Evolutionary conservation across 2,797 vertebrate genomes (phyloP), one percentile per base, ranked within the genome.

Genomic region (Microcaecilia unicolor): DNA sequence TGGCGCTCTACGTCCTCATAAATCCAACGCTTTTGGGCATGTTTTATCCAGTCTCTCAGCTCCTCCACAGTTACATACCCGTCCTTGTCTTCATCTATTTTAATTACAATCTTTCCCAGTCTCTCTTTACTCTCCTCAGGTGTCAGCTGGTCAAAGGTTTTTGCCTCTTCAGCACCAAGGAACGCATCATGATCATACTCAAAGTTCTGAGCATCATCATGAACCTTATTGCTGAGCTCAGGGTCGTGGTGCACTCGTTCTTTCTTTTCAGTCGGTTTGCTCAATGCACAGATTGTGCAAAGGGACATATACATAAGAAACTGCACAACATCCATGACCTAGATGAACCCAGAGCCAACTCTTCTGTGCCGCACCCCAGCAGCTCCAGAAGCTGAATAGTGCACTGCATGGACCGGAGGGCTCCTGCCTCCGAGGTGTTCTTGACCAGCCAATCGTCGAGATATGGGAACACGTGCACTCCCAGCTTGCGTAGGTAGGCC

Each of bases 121-220:
- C 92, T 82, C 59, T 95, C 93, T 46, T 98, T 98, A 90, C 95
- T 99, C 64, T 99, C 95, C 57, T 99, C 95, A 0, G 94, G 91
- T 0, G 93, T 96, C 22, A 99, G 86, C 68, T 99, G 95, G 25
- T 98, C 94, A 2, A 96, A 99, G 4, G 86, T 92, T 61, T 98
- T 99, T 32, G 95, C 90, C 35, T 97, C 93, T 1, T 98, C 93
- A 1, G 93, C 87, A 6, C 95, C 95, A 20, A 99, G 76, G 61
- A 98, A 99, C 8, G 95, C 95, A 22, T 99, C 95, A 1, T 99
- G 95, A 72, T 99, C 93, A n/a, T 98, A 99, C 55, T 99, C 93
- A 34, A 97, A 99, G 69, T 57, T 92, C 45, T 96, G 84, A 0
- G 63, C 51, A 7, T 98, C 95, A 2, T 94, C 79, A 2, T 99